phyloP scores from a whole-genome alignment of 2,888 invertebrate genomes.

The Griposia aprilina region DNA sequence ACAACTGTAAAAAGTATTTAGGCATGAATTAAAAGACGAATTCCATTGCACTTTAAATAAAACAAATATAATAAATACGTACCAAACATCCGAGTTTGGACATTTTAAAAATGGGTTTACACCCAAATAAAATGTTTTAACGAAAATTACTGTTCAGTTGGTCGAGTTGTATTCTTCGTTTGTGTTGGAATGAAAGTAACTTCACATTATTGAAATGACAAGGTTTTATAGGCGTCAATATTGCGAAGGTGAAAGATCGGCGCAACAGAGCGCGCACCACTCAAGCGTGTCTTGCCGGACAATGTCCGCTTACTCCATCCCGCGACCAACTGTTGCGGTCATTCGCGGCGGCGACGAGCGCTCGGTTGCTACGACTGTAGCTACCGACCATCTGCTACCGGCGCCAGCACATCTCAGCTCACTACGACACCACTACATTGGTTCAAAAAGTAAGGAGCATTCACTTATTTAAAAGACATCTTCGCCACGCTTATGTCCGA shows the following conservation, averaged over 20 bases:
- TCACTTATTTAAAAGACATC: conserved; percentile 40
- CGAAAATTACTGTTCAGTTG: conserved; percentile 77
- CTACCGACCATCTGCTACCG: conserved; percentile 40
- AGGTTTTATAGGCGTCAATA: conserved; percentile 90
- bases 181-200: conserved; percentile 89
- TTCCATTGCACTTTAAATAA: conserved; percentile 6
- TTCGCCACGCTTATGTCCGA: not conserved
- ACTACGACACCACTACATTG: conserved; percentile 27
- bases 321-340: conserved; percentile 76
- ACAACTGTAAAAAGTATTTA: conserved; percentile 81
- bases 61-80: conserved; percentile 68
- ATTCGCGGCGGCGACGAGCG: conserved; percentile 65
- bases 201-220: conserved; percentile 88
- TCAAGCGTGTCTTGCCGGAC: conserved; percentile 87
- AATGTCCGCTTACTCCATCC: conserved; percentile 89
- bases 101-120: conserved; percentile 85
- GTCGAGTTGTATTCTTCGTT: conserved; percentile 85
- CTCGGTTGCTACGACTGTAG: conserved; percentile 41
- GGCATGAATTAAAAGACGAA: conserved; percentile 18
- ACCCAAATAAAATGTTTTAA: conserved; percentile 80
- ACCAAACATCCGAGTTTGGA: conserved; percentile 84
- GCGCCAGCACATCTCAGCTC: conserved; percentile 36
- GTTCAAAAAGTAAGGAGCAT: conserved; percentile 35
- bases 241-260: conserved; percentile 90
- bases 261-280: conserved; percentile 87